Evolutionary conservation across 2,797 vertebrate species (phyloP), one percentile per base, ranked within the genome.

Genomic region (Cygnus olor): DNA sequence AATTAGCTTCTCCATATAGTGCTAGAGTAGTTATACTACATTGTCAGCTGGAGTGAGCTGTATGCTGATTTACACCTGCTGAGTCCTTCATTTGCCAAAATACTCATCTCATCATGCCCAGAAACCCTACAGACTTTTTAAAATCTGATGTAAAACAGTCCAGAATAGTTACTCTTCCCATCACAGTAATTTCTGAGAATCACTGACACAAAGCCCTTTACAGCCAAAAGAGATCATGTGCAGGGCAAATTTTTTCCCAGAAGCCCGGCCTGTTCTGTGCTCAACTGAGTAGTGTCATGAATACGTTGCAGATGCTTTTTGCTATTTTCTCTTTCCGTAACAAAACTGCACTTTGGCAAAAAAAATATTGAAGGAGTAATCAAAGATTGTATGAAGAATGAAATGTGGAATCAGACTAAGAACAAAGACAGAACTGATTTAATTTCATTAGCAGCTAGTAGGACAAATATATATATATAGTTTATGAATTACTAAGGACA

Each of bases 401-500:
- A 95, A 85, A 89, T 45, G 14, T 86, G 66, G 61, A 94, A 85
- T 81, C 16, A 91, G 88, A 86, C 32, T 64, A 85, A 64, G 54
- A 65, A 71, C 9, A 19, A 90, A 92, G 32, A 3, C 11, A 77
- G n/a, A 71, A 60, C 16, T 83, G 89, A 79, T 57, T 90, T 83
- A 92, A 85, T 78, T 74, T 30, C 20, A 89, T 80, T 94, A 95
- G 11, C 18, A 92, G 28, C 38, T 44, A 85, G 7, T 76, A n/a
- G 32, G 13, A 84, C 24, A 77, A 36, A 88, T 15, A 53, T 28
- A 76, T 34, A 45, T 17, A 64, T 9, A 25, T 70, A 3, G 8
- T 64, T 91, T 90, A 64, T 88, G 42, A 90, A 32, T 72, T 85
- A 78, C 18, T 1, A 25, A 78, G 65, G 22, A n/a, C 4, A 68